phyloP scores from a whole-genome alignment of 2,797 vertebrate genomes.

The Erpetoichthys calabaricus region DNA sequence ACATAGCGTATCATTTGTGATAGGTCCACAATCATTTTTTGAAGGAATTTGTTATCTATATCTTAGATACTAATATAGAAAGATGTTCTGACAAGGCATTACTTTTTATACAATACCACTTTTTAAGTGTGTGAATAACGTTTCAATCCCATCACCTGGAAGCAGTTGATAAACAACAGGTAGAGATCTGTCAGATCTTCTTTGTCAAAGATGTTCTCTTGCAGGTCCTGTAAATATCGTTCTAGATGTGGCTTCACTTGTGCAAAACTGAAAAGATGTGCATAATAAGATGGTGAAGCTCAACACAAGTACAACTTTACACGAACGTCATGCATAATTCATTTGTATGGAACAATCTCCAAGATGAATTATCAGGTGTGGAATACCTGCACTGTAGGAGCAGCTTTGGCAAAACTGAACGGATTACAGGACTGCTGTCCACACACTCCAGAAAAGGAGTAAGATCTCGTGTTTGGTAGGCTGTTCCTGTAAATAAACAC shows the following conservation, averaged over 20 bases:
- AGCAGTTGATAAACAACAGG: slow-evolving; percentile 53
- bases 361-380: too few relatives aligned
- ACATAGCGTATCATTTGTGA: too few relatives aligned
- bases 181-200: slow-evolving; percentile 47
- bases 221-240: slow-evolving; percentile 36
- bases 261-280: slow-evolving; percentile 33
- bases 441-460: slow-evolving; percentile 54
- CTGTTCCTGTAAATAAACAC: slow-evolving; percentile 35
- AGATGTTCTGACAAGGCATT: too few relatives aligned
- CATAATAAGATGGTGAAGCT: too few relatives aligned
- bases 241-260: slow-evolving; percentile 47
- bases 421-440: slow-evolving; percentile 49
- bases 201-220: slow-evolving; percentile 31
- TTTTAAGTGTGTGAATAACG: too few relatives aligned
- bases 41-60: too few relatives aligned
- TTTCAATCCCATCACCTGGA: slow-evolving; percentile 51
- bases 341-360: too few relatives aligned
- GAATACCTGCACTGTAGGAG: slow-evolving; percentile 52
- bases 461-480: slow-evolving; percentile 46
- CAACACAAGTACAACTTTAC: too few relatives aligned
- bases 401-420: slow-evolving; percentile 52
- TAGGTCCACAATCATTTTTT: too few relatives aligned
- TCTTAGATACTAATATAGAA: too few relatives aligned
- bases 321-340: too few relatives aligned
- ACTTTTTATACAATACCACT: too few relatives aligned